Conservation (phyloP, 2,113 vertebrate genomes). For the Neotoma lepida region DNA sequence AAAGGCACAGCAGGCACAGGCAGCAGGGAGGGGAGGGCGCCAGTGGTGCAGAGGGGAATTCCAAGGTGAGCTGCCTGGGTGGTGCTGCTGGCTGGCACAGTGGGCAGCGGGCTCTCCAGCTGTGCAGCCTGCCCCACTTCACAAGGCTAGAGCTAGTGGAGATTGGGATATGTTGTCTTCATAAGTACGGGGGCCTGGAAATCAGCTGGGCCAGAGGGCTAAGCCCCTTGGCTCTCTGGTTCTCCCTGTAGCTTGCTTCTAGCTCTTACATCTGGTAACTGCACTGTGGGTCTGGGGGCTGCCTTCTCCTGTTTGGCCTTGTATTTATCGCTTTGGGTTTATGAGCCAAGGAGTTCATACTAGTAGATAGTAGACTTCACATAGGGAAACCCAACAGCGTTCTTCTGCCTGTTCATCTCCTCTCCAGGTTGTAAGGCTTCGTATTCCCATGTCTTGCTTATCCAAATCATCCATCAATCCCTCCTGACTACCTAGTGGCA, state of each 20-base stretch:
- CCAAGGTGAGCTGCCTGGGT: constrained; percentile 78
- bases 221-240: not conserved
- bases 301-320: not conserved
- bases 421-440: not conserved
- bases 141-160: not conserved
- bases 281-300: not conserved
- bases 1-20: not conserved
- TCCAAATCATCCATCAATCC: not conserved
- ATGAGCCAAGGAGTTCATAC: not conserved
- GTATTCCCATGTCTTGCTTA: not conserved
- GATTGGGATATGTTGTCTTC: fast-evolving
- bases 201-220: not conserved
- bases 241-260: not conserved
- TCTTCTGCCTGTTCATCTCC: not conserved
- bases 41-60: constrained; percentile 75
- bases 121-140: not conserved
- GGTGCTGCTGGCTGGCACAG: constrained; percentile 45
- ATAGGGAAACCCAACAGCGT: not conserved
- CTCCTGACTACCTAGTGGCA: not conserved
- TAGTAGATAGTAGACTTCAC: not conserved
- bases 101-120: constrained; percentile 65
- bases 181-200: not conserved
- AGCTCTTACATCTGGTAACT: not conserved
- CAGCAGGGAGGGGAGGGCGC: constrained; percentile 19
- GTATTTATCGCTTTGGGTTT: not conserved